Evolutionary conservation across 2,888 invertebrate genomes (phyloP).

Genomic region (Lepidochitona cinerea): DNA sequence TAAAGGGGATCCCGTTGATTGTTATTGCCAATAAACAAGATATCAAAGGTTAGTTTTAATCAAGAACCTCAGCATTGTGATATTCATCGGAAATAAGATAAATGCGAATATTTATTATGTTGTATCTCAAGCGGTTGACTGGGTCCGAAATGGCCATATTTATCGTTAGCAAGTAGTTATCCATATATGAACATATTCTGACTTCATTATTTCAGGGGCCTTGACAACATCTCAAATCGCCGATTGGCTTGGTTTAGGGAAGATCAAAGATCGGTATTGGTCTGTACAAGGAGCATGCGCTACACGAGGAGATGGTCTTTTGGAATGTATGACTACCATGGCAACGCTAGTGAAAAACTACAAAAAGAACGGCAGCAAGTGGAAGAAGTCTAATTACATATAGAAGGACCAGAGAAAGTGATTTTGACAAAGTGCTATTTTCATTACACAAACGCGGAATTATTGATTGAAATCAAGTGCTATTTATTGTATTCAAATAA

Average conservation of each 20-base stretch:
- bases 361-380: slow-evolving; percentile 3
- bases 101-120: too few relatives aligned
- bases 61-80: too few relatives aligned
- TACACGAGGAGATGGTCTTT: slow-evolving; percentile 1
- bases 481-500: too few relatives aligned
- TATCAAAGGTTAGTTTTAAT: not conserved
- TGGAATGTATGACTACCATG: slow-evolving; percentile 4
- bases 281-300: slow-evolving; percentile 1
- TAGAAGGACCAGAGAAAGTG: too few relatives aligned
- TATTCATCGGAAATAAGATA: too few relatives aligned
- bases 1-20: not conserved
- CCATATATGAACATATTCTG: not conserved
- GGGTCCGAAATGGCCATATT: not conserved
- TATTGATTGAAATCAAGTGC: too few relatives aligned
- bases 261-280: slow-evolving; percentile 4
- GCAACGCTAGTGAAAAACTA: not conserved
- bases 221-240: not conserved
- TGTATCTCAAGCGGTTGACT: too few relatives aligned
- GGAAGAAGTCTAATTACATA: not conserved
- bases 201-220: not conserved
- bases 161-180: not conserved
- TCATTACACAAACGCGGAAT: too few relatives aligned
- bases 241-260: not conserved
- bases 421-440: too few relatives aligned
- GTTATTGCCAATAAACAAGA: slow-evolving; percentile 7